Evolutionary conservation across 2,888 invertebrate genomes (phyloP).

Genomic region (Ormyrus labotus): DNA sequence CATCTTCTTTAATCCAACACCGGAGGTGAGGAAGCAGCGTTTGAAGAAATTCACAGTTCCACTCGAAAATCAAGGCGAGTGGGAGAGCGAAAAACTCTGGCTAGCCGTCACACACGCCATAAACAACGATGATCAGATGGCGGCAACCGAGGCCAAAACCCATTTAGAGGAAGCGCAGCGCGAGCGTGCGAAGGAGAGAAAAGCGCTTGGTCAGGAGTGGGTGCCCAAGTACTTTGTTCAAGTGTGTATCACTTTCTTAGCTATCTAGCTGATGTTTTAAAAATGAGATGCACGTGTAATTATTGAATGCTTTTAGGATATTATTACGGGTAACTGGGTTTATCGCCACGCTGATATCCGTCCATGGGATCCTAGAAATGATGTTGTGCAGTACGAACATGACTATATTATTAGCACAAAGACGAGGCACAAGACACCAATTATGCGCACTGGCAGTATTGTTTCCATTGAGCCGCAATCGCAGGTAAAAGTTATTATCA

Average conservation of each 20-base stretch:
- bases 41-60: slow-evolving; percentile 88
- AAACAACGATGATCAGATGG: slow-evolving; percentile 85
- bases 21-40: slow-evolving; percentile 83
- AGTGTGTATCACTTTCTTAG: slow-evolving; percentile 64
- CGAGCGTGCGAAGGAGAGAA: slow-evolving; percentile 83
- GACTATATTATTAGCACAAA: slow-evolving; percentile 88
- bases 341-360: slow-evolving; percentile 88
- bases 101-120: slow-evolving; percentile 91
- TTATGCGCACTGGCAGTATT: slow-evolving; percentile 84
- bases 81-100: slow-evolving; percentile 94
- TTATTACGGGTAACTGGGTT: slow-evolving; percentile 81
- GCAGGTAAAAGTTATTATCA: slow-evolving; percentile 66
- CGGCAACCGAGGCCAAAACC: slow-evolving; percentile 95
- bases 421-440: slow-evolving; percentile 85
- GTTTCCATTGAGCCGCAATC: slow-evolving; percentile 81
- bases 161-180: slow-evolving; percentile 92
- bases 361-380: slow-evolving; percentile 93
- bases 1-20: slow-evolving; percentile 84
- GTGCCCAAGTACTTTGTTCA: slow-evolving; percentile 85
- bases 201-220: slow-evolving; percentile 83
- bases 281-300: not conserved
- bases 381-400: slow-evolving; percentile 90
- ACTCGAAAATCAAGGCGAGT: slow-evolving; percentile 85
- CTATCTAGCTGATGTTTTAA: slow-evolving; percentile 15
- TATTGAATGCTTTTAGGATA: slow-evolving; percentile 67